Evolutionary conservation across 1,140 invertebrate genomes (phyloP).

Genomic region (Phymorhynchus buccinoides): DNA sequence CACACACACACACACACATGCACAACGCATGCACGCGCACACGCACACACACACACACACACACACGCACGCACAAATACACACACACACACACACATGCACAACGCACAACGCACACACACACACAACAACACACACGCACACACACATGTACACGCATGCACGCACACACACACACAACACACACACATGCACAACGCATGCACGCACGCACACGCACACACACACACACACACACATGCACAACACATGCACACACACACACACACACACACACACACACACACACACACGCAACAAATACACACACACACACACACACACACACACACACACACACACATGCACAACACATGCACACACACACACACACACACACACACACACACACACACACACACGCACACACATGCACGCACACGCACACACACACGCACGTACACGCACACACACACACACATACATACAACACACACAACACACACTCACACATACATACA

Average conservation of each 20-base stretch:
- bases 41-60: neutral
- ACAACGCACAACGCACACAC: neutral
- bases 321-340: neutral
- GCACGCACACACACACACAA: neutral
- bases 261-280: neutral
- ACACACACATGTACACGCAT: neutral
- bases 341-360: too few species aligned
- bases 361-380: neutral
- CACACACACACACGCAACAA: neutral
- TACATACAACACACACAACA: neutral
- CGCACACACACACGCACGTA: neutral
- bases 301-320: neutral
- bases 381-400: neutral
- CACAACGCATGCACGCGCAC: neutral
- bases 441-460: neutral
- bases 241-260: too few species aligned
- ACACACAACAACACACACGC: neutral
- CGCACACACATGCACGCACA: neutral
- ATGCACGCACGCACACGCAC: neutral
- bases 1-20: neutral
- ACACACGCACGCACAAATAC: neutral
- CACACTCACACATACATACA: neutral
- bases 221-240: neutral
- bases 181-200: neutral
- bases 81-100: neutral